Conservation (phyloP, 2,888 invertebrate genomes). For the Taphrorychus bicolor region DNA sequence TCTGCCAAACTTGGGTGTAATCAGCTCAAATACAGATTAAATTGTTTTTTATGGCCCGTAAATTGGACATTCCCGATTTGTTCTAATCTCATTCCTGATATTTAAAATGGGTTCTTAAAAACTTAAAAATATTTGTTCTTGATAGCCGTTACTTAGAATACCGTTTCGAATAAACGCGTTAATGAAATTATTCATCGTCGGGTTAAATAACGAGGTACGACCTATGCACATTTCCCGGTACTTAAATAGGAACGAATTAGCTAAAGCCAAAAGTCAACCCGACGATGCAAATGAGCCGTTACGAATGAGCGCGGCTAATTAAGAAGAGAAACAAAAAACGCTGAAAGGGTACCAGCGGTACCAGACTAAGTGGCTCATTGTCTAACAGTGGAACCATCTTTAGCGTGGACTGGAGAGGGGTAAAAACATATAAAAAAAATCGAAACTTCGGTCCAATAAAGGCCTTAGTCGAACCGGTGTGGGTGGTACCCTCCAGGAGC, state of each 20-base stretch:
- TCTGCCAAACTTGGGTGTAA: too few species aligned
- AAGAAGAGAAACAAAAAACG: too few species aligned
- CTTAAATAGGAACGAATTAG: slow-evolving; percentile 11
- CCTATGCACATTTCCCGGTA: slow-evolving; percentile 15
- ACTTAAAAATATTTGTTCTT: too few species aligned
- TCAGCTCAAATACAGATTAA: too few species aligned
- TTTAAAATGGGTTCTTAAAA: too few species aligned
- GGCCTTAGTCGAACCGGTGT: slow-evolving; percentile 8
- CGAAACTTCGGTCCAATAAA: background rate
- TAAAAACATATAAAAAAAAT: slow-evolving; percentile 16
- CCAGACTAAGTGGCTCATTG: background rate
- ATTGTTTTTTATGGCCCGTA: too few species aligned
- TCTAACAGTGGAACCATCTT: slow-evolving; percentile 11
- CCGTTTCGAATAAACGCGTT: background rate
- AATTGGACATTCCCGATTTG: too few species aligned
- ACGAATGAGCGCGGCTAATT: slow-evolving; percentile 6
- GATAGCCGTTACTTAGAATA: background rate
- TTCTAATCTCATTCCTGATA: too few species aligned
- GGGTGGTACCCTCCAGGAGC: slow-evolving; percentile 29
- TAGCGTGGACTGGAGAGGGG: background rate
- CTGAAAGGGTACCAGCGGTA: background rate
- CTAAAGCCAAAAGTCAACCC: slow-evolving; percentile 26
- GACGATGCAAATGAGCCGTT: slow-evolving; percentile 27
- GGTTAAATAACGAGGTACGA: slow-evolving; percentile 1
- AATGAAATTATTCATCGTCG: background rate